Evolutionary conservation across 2,888 invertebrate species (phyloP).

Genomic region (Venusia cambrica): DNA sequence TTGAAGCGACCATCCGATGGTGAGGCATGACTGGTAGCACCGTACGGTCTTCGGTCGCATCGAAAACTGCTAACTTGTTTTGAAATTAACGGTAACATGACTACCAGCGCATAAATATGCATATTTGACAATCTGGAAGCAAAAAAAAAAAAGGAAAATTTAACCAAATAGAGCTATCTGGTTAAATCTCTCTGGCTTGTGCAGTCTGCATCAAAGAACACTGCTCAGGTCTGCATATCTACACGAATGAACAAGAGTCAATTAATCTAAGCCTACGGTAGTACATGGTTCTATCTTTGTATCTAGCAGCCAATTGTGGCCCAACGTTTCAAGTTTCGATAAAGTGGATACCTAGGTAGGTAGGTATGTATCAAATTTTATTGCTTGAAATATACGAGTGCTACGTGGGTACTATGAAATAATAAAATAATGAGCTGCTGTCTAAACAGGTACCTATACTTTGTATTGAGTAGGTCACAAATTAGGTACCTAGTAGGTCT

Average conservation of each 20-base stretch:
- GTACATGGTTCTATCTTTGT: too few relatives aligned
- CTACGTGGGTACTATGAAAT: too few relatives aligned
- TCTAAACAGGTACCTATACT: too few relatives aligned
- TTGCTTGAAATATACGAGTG: conserved; percentile 7
- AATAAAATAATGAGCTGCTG: too few relatives aligned
- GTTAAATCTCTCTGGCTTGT: too few relatives aligned
- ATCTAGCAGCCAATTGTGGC: too few relatives aligned
- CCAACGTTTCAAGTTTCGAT: conserved; percentile 8
- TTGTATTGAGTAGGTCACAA: too few relatives aligned
- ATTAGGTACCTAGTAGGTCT: too few relatives aligned
- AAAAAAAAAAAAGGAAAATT: not conserved
- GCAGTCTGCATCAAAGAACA: too few relatives aligned
- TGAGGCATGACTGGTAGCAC: conserved; percentile 52
- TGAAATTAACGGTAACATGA: conserved; percentile 7
- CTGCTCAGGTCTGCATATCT: conserved; percentile 1
- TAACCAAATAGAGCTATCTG: not conserved
- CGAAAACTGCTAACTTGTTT: conserved; percentile 41
- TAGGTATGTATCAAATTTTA: conserved; percentile 2
- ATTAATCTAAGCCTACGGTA: conserved; percentile 1
- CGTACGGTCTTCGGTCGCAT: conserved; percentile 66
- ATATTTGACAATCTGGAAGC: conserved; percentile 2
- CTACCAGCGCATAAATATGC: conserved; percentile 1
- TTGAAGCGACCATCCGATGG: conserved; percentile 63
- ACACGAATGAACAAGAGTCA: not conserved
- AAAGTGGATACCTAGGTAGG: too few relatives aligned